Conservation (phyloP, 2,113 vertebrate species). For the Pelmatolapia mariae region DNA sequence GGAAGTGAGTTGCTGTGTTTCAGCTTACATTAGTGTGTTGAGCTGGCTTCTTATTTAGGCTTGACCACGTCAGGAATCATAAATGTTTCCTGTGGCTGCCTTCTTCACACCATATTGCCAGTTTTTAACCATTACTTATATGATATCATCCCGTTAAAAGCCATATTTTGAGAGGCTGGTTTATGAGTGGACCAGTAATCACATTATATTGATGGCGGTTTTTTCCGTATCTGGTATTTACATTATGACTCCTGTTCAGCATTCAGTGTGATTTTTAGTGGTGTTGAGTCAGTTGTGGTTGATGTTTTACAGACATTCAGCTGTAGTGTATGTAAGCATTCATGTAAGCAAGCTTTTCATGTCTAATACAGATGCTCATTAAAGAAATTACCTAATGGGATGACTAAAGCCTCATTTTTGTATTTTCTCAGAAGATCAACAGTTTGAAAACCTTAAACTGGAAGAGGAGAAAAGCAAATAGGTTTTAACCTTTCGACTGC, state of each 20-base stretch:
- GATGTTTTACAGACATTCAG: slow-evolving; percentile 12
- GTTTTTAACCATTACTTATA: not conserved
- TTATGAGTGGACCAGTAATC: slow-evolving; percentile 22
- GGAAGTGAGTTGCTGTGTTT: not conserved
- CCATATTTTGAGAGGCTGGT: not conserved
- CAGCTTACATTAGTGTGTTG: not conserved
- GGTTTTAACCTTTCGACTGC: not conserved
- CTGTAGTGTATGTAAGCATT: not conserved
- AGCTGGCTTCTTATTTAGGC: not conserved
- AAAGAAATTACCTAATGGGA: not conserved
- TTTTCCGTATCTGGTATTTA: slow-evolving; percentile 22
- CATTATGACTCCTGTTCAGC: not conserved
- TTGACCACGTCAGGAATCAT: not conserved
- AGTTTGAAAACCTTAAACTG: not conserved
- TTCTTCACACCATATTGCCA: slow-evolving; percentile 20
- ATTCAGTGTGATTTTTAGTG: not conserved
- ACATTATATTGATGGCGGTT: slow-evolving; percentile 10
- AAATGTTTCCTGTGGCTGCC: slow-evolving; percentile 35
- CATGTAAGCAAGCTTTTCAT: not conserved
- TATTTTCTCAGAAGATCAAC: not conserved
- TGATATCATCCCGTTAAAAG: slow-evolving; percentile 11
- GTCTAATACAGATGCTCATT: slow-evolving; percentile 5
- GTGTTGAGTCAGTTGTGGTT: slow-evolving; percentile 17
- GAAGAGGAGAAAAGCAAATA: not conserved
- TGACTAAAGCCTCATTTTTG: slow-evolving; percentile 8